Evolutionary conservation across 35 echinoderm and acorn worm species (phyloP).

Genomic region (Strongylocentrotus purpuratus): DNA sequence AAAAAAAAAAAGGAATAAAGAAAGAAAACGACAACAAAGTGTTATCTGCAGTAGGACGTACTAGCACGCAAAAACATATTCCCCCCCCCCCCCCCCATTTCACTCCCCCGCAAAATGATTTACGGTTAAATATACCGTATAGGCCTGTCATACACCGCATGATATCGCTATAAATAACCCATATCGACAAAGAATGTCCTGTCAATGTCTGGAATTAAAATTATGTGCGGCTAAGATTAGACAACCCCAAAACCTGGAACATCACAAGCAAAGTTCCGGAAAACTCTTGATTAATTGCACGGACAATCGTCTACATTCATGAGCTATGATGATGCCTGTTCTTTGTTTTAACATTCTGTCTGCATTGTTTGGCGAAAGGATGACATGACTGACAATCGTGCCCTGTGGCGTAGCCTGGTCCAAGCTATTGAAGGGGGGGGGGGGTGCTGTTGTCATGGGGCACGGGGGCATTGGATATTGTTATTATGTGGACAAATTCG

Average conservation of each 20-base stretch:
- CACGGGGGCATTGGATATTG: too few relatives aligned
- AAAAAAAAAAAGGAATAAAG: too few relatives aligned
- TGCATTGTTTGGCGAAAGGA: too few relatives aligned
- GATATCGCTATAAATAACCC: background rate
- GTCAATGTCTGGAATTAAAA: background rate
- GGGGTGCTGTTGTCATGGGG: too few relatives aligned
- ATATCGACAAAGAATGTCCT: background rate
- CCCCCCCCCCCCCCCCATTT: background rate
- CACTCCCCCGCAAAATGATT: background rate
- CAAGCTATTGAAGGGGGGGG: too few relatives aligned
- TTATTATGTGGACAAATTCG: too few relatives aligned
- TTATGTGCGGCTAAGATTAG: background rate
- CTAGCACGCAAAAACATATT: too few relatives aligned
- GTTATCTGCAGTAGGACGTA: too few relatives aligned
- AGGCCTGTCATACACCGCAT: background rate
- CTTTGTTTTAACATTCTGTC: background rate
- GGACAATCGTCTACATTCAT: background rate
- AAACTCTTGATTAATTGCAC: background rate
- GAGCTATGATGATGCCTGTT: background rate
- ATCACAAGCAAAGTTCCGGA: background rate
- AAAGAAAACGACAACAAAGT: too few relatives aligned
- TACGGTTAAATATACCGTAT: background rate
- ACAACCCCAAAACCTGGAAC: background rate
- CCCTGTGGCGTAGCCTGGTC: too few relatives aligned
- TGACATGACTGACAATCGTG: too few relatives aligned